Evolutionary conservation across 2,113 vertebrate genomes (phyloP).

Genomic region (Diadophis punctatus): DNA sequence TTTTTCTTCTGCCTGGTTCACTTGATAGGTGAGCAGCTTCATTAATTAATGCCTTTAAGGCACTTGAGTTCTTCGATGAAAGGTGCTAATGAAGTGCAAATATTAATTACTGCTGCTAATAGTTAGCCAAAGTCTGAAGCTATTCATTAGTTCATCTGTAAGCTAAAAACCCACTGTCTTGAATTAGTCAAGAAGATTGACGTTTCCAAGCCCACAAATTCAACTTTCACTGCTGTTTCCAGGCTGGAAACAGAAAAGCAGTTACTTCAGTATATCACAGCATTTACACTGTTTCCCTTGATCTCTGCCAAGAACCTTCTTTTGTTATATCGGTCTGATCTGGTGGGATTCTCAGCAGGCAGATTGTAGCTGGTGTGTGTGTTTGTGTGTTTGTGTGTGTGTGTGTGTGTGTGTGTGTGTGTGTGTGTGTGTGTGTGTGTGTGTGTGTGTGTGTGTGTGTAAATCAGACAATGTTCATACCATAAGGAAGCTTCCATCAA

Average conservation of each 20-base stretch:
- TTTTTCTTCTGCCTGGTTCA: constrained; percentile 19
- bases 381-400: too few species aligned
- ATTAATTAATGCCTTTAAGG: constrained; percentile 18
- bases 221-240: background rate
- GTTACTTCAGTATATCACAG: background rate
- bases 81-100: constrained; percentile 31
- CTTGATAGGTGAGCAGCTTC: constrained; percentile 15
- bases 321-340: constrained; percentile 13
- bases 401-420: too few species aligned
- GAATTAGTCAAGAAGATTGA: constrained; percentile 17
- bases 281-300: constrained; percentile 1
- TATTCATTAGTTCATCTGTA: constrained; percentile 29
- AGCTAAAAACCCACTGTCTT: background rate
- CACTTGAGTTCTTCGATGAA: constrained; percentile 17
- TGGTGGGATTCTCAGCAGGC: constrained; percentile 1
- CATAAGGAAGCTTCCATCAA: background rate
- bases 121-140: constrained; percentile 19
- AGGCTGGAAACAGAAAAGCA: background rate
- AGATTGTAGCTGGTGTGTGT: background rate
- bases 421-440: too few species aligned
- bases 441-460: too few species aligned
- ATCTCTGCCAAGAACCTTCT: constrained; percentile 17
- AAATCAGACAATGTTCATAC: background rate
- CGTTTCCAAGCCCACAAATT: constrained; percentile 11
- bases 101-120: constrained; percentile 31